Base-by-base conservation (phyloP, 1,140 invertebrate species). In the Rhagoletis pomonella region DNA sequence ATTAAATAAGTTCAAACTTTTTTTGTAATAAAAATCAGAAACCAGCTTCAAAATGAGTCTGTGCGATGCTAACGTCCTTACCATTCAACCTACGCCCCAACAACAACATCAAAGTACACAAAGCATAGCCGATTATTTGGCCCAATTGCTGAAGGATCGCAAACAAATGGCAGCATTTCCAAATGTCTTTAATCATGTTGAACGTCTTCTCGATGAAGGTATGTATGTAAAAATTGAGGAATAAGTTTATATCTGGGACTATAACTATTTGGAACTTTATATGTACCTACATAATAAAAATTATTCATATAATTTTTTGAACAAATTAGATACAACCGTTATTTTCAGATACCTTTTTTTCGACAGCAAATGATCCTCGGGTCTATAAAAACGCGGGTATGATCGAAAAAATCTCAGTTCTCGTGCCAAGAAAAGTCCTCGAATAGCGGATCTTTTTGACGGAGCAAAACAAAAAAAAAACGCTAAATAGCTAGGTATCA, bases 71-170 rank as follows among this genome's bases (percentile, higher is more conserved):
- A 95, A 93, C 93, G 94, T 93, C 90, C 89, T 90, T 89, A 90
- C 92, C 88, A 90, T 90, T 90, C 91, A 88, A 87, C 87, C 88
- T 69, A 60, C 87, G 60, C 87, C 87, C 12, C 91, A 92, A 87
- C 91, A 92, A 87, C 91, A 92, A 89, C 95, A 95, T 92, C 95
- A 96, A 90, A 97, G 96, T 93, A 98, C 97, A 94, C 97, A 98
- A 94, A 98, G 97, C 95, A 98, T 98, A 95, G 98, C 98, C 94
- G 99, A 99, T 95, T 99, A 99, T 96, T 96, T 99, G 95, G 98
- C 99, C 94, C 99, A 99, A 95, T 96, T 99, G 94, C 96, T 99
- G 93, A 99, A 99, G 96, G 99, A 99, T 96, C 98, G 99, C 95
- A 99, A 99, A 95, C 98, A 99, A 95, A 96, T 99, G 92, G 97